Conservation (phyloP, 2,113 vertebrate genomes). For the Megaceryle torquata region DNA sequence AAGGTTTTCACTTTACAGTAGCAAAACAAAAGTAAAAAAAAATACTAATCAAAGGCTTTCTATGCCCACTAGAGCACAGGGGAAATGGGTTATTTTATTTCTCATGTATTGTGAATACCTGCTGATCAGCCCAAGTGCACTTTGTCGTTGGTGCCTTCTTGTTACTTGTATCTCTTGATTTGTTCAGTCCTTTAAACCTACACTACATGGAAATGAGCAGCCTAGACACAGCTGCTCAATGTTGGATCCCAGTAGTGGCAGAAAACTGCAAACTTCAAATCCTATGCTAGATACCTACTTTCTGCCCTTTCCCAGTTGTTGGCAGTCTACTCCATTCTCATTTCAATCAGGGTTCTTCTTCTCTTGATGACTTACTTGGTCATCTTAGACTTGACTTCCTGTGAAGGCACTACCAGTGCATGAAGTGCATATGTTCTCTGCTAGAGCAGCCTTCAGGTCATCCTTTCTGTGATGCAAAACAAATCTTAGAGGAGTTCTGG, state of each 20-base stretch:
- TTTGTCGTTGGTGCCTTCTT: not conserved
- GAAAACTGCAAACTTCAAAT: not conserved
- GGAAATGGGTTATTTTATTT: not conserved
- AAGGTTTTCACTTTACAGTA: not conserved
- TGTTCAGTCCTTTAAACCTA: not conserved
- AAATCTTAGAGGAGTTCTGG: not conserved
- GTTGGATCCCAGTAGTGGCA: not conserved
- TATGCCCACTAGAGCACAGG: not conserved
- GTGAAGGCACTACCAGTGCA: not conserved
- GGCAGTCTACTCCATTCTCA: not conserved
- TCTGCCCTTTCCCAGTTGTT: not conserved
- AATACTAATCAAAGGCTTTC: not conserved
- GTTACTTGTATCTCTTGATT: not conserved
- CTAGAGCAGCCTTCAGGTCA: not conserved
- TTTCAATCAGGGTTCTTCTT: not conserved
- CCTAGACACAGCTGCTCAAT: not conserved
- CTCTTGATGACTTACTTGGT: not conserved
- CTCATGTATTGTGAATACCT: not conserved
- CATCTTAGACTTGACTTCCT: not conserved
- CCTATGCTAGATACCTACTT: not conserved
- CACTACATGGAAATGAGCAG: not conserved
- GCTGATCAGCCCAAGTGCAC: not conserved
- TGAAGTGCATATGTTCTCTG: not conserved
- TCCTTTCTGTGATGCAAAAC: not conserved
- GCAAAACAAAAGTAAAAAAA: not conserved